Percentiles rank a stretch among this genome's conserved stretches.
phyloP scores from a whole-genome alignment of 2,888 invertebrate genomes.

The Drosophila austrosaltans region DNA sequence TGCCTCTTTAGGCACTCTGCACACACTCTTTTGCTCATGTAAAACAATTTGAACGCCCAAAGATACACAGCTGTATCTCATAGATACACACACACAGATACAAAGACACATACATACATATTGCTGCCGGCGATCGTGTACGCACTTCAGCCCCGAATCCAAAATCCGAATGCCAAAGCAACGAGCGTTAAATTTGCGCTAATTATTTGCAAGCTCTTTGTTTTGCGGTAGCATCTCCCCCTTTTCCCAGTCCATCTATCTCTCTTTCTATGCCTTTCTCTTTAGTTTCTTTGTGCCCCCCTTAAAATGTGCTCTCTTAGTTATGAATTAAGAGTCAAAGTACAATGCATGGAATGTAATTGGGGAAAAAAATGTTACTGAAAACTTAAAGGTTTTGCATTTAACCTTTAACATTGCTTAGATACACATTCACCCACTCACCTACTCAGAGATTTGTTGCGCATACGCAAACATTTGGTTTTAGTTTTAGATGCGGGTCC shows the following conservation, averaged over 20 bases:
- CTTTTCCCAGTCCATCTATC: neutral
- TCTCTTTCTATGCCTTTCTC: conserved; percentile 1
- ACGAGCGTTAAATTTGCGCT: conserved; percentile 74
- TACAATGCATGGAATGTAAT: conserved; percentile 5
- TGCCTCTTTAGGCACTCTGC: conserved; percentile 20
- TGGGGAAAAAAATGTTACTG: conserved; percentile 10
- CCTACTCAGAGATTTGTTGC: conserved; percentile 52
- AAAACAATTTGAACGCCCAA: conserved; percentile 57
- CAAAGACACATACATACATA: conserved; percentile 23
- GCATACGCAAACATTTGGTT: conserved; percentile 57
- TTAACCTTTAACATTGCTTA: conserved; percentile 62
- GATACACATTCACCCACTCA: conserved; percentile 36
- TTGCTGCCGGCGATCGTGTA: conserved; percentile 49
- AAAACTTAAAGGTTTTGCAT: conserved; percentile 48
- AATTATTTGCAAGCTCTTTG: conserved; percentile 73
- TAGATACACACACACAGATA: conserved; percentile 41
- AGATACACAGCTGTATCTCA: conserved; percentile 57
- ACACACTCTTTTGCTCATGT: conserved; percentile 40
- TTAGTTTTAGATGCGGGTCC: conserved; percentile 26
- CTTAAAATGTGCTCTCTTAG: conserved; percentile 34
- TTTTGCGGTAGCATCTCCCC: neutral
- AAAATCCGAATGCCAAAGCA: conserved; percentile 33
- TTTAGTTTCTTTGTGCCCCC: neutral
- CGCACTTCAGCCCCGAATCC: conserved; percentile 57
- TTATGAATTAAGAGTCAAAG: conserved; percentile 36